Evolutionary conservation across 2,113 vertebrate genomes (phyloP), one percentile per base, ranked within the genome.

Genomic region (Chamaea fasciata): DNA sequence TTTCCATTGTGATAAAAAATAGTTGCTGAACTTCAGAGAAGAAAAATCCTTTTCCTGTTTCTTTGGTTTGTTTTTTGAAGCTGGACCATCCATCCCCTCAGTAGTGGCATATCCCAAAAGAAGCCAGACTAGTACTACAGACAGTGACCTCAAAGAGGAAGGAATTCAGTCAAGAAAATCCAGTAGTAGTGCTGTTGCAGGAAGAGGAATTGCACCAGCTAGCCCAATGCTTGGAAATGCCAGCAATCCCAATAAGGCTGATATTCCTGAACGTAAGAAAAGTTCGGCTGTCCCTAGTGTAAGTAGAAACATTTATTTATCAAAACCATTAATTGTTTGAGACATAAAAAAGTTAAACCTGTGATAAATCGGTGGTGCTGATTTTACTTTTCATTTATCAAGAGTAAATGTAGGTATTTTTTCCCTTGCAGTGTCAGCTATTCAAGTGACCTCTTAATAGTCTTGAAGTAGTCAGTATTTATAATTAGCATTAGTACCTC

Each of bases 181-280:
- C 27, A 93, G 97, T 55, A 97, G 97, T 80, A 98, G 94, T 92
- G 97, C 98, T 65, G 98, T 97, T 80, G 98, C 97, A 60, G 98
- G 98, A 70, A 98, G 98, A 95, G 98, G 98, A 49, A 97, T 98
- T 31, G 98, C 98, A n/a, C 98, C 98, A 24, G 98, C 99, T 68
- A 99, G 99, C 95, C 99, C 99, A 13, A 98, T 99, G 98, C 98
- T 99, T 88, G 99, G 99, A 91, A 99, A 98, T 53, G 99, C 99
- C 89, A 99, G 98, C 97, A 99, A 99, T 95, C 99, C 99, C 93
- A 99, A 99, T 97, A 99, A 99, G 97, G 99, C 99, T 5, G 99
- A 99, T 97, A 99, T 99, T 97, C 99, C 99, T 9, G 99, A 99
- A 63, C 99, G 99, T 92, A 99, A 99, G 98, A 99, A 99, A 96